These are phyloP conservation scores for Polylopha cassiicola DNA, from an alignment of 2,888 invertebrate species.

Conservation along the genomic window DNA sequence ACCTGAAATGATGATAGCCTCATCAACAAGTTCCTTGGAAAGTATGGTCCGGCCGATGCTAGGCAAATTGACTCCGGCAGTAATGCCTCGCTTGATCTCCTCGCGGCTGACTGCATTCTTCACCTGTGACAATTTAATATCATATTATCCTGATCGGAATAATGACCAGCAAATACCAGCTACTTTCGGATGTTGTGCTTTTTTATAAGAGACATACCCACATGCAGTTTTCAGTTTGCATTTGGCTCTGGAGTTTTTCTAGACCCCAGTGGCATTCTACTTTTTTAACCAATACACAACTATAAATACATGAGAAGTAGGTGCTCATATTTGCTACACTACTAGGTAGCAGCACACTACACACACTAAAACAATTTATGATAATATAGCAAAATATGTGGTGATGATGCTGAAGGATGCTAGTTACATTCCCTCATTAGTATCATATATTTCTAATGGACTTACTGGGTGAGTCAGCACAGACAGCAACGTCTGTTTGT, in stretches of 20 bases:
- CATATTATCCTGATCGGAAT: neutral
- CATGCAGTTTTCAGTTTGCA: too few species aligned
- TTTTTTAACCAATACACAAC: too few species aligned
- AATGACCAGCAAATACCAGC: neutral
- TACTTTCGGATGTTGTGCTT: neutral
- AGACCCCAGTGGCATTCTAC: too few species aligned
- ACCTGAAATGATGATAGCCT: conserved; percentile 92
- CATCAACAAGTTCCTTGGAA: conserved; percentile 91
- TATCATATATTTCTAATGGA: too few species aligned
- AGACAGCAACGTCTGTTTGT: conserved; percentile 91
- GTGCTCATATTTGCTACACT: too few species aligned
- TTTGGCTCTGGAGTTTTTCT: too few species aligned
- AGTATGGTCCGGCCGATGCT: conserved; percentile 85
- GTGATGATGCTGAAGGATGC: too few species aligned
- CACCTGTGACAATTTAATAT: conserved; percentile 70
- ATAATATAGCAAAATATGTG: too few species aligned
- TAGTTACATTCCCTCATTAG: too few species aligned
- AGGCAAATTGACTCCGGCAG: conserved; percentile 85
- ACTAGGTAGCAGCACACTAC: too few species aligned
- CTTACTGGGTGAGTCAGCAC: conserved; percentile 91
- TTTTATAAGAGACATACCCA: neutral
- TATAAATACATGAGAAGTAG: too few species aligned
- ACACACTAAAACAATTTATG: too few species aligned
- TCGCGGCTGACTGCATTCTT: conserved; percentile 88
- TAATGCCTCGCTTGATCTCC: conserved; percentile 87